Evolutionary conservation across 2,797 vertebrate species (phyloP).

Genomic region (Eleutherodactylus coqui): DNA sequence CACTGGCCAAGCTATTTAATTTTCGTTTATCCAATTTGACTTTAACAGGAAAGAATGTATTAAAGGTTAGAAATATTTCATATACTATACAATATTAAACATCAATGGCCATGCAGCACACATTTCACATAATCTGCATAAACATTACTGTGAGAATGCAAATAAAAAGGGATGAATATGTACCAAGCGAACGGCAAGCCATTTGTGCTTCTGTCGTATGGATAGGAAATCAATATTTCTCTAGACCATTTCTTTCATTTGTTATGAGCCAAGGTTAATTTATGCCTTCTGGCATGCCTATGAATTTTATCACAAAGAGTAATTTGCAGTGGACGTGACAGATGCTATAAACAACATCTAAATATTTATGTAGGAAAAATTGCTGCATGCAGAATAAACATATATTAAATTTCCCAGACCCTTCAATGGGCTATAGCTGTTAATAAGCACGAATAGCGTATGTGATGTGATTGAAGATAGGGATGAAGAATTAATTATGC

Average conservation of each 20-base stretch:
- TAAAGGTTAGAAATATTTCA: constrained; percentile 12
- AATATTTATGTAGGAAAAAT: constrained; percentile 55
- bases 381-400: constrained; percentile 44
- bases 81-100: constrained; percentile 27
- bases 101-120: background rate
- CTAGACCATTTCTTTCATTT: constrained; percentile 44
- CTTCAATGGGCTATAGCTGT: constrained; percentile 3
- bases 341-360: constrained; percentile 59
- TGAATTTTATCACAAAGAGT: constrained; percentile 57
- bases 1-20: background rate
- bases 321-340: constrained; percentile 57
- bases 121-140: constrained; percentile 39
- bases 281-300: constrained; percentile 49
- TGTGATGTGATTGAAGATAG: constrained; percentile 1
- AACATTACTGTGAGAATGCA: constrained; percentile 40
- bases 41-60: constrained; percentile 10
- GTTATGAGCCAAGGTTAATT: constrained; percentile 52
- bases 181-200: constrained; percentile 17
- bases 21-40: background rate
- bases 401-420: constrained; percentile 34
- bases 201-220: constrained; percentile 20
- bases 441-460: constrained; percentile 1
- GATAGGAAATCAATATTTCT: constrained; percentile 42
- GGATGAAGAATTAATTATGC: background rate
- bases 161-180: constrained; percentile 42